These are phyloP conservation scores for Plestiodon gilberti DNA, from an alignment of 2,113 vertebrate species.

Conservation along the genomic window DNA sequence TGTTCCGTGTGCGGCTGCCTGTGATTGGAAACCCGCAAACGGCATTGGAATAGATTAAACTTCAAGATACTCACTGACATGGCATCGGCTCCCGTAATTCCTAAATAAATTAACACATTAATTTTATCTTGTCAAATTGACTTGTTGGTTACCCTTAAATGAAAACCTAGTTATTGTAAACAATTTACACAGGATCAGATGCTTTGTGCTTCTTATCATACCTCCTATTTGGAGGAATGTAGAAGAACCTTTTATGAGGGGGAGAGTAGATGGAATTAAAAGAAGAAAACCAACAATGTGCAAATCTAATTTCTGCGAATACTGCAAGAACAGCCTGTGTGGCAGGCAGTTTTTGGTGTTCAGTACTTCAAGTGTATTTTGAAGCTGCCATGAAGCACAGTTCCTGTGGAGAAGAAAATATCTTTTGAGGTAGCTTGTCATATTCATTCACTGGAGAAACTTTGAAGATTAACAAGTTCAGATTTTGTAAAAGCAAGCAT, in stretches of 20 bases:
- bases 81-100: too few species aligned
- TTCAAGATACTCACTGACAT: too few species aligned
- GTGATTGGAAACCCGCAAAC: too few species aligned
- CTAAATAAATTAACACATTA: too few species aligned
- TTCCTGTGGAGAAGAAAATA: conserved; percentile 63
- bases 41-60: too few species aligned
- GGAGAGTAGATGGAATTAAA: neutral
- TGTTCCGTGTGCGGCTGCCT: too few species aligned
- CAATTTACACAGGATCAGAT: neutral
- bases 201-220: neutral
- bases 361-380: conserved; percentile 51
- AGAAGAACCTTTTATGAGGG: neutral
- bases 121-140: neutral
- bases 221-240: neutral
- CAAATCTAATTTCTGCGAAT: conserved; percentile 50
- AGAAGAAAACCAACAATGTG: conserved; percentile 39
- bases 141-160: neutral
- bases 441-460: conserved; percentile 58
- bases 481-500: conserved; percentile 45
- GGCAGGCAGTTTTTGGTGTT: conserved; percentile 56
- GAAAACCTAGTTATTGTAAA: neutral
- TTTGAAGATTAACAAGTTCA: conserved; percentile 45
- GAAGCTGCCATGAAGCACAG: conserved; percentile 50
- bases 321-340: conserved; percentile 45
- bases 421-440: conserved; percentile 41